A percentile compares a stretch with the other conserved stretches of the same genome.
Evolutionary conservation across 2,888 invertebrate species (phyloP).

Genomic region (Myathropa florea): DNA sequence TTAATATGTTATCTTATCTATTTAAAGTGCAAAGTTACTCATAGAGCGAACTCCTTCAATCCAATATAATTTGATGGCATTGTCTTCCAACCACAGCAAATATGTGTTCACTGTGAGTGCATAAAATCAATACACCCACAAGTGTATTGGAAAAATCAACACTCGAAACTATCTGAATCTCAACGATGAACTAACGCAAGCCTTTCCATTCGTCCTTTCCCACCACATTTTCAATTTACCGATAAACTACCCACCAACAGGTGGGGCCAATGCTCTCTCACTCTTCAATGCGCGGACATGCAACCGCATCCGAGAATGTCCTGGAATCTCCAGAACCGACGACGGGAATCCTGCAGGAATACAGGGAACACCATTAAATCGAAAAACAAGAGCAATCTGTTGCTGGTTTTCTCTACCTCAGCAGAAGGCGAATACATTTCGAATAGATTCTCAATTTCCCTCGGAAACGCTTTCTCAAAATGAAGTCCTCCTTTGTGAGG

Average conservation of each 20-base stretch:
- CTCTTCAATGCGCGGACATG: neutral
- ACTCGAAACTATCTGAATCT: neutral
- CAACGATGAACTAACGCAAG: neutral
- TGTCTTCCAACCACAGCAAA: too few relatives aligned
- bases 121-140: neutral
- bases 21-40: too few relatives aligned
- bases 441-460: neutral
- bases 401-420: slow-evolving; percentile 30
- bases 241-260: slow-evolving; percentile 56
- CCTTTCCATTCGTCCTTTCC: slow-evolving; percentile 9
- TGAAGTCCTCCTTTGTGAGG: neutral
- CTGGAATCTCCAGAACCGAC: neutral
- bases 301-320: neutral
- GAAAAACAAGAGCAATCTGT: slow-evolving; percentile 33
- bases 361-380: neutral
- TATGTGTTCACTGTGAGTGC: neutral
- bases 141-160: neutral
- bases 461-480: neutral
- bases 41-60: too few relatives aligned
- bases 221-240: slow-evolving; percentile 39
- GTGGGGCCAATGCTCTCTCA: slow-evolving; percentile 59
- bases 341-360: neutral
- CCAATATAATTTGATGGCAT: too few relatives aligned
- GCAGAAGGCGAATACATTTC: neutral
- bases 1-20: too few relatives aligned